These are phyloP conservation scores for Adelosebastes latens DNA, from an alignment of 2,797 vertebrate species.

Conservation along the genomic window DNA sequence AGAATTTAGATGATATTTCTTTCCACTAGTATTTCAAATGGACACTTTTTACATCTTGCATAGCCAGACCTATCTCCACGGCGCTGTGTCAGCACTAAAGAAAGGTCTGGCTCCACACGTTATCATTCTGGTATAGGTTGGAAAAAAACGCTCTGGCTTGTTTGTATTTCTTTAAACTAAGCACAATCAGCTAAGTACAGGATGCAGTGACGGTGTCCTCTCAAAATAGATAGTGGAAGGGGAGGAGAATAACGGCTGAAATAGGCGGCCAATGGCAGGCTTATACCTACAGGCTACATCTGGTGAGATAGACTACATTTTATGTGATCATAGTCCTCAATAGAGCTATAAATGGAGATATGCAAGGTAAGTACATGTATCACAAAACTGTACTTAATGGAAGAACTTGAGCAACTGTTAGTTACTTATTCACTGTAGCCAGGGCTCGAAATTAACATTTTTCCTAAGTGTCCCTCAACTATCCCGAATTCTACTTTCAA, in stretches of 20 bases:
- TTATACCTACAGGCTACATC: not conserved
- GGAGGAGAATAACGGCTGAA: fast-evolving
- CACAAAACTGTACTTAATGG: not conserved
- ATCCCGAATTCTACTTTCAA: too few species aligned
- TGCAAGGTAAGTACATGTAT: not conserved
- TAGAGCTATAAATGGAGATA: not conserved
- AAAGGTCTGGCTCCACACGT: not conserved
- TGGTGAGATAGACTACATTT: not conserved
- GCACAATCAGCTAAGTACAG: not conserved
- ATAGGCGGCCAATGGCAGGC: not conserved
- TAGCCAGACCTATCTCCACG: not conserved
- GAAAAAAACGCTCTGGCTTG: too few species aligned
- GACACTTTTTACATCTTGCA: not conserved
- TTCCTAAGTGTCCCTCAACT: too few species aligned
- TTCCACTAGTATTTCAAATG: not conserved
- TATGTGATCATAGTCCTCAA: not conserved
- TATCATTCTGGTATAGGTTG: too few species aligned
- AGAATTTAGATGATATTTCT: not conserved
- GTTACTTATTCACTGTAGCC: too few species aligned
- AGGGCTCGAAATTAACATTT: too few species aligned
- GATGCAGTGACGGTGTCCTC: not conserved
- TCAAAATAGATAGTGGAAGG: too few species aligned
- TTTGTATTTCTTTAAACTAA: too few species aligned
- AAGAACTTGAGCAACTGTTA: not conserved
- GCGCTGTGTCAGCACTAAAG: not conserved